A percentile compares a stretch with the other conserved stretches of the same genome.
These are phyloP conservation scores for Siderastrea siderea DNA, from an alignment of 92 coral and sea anemone species.

Conservation along the genomic window DNA sequence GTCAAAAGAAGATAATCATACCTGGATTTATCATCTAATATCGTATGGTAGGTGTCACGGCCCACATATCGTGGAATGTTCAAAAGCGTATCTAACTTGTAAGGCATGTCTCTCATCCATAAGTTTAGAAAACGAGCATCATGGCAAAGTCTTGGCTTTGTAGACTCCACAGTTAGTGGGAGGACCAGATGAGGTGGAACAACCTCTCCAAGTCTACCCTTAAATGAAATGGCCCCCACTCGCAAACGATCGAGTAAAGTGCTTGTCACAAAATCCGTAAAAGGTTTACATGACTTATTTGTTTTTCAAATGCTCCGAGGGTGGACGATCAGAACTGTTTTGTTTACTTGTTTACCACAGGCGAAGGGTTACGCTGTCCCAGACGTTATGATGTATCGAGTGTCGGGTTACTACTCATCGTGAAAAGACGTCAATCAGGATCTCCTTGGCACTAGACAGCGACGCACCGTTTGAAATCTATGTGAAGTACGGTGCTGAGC, in stretches of 20 bases:
- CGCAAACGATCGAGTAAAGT: slow-evolving; percentile 36
- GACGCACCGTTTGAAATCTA: too few species aligned
- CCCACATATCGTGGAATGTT: slow-evolving; percentile 57
- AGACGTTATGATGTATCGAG: slow-evolving; percentile 13
- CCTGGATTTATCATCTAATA: slow-evolving; percentile 65
- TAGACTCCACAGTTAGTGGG: slow-evolving; percentile 51
- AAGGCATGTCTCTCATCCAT: slow-evolving; percentile 64
- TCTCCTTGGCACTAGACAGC: not conserved
- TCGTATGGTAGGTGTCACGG: slow-evolving; percentile 45
- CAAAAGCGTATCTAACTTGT: slow-evolving; percentile 29
- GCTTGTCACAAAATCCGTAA: slow-evolving; percentile 28
- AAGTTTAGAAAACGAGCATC: slow-evolving; percentile 50
- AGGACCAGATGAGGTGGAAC: slow-evolving; percentile 47
- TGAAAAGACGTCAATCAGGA: not conserved
- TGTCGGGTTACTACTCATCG: not conserved
- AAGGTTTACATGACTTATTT: slow-evolving; percentile 27
- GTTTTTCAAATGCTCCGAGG: slow-evolving; percentile 16
- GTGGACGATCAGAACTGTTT: slow-evolving; percentile 25
- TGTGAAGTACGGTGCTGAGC: not conserved
- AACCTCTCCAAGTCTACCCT: slow-evolving; percentile 38
- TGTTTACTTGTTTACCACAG: not conserved
- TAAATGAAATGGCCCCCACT: slow-evolving; percentile 25
- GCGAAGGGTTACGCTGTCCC: slow-evolving; percentile 19
- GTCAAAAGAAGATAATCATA: slow-evolving; percentile 53
- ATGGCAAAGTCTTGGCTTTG: slow-evolving; percentile 64